Conservation (phyloP, 2,888 invertebrate genomes). For the Microplitis manilae region DNA sequence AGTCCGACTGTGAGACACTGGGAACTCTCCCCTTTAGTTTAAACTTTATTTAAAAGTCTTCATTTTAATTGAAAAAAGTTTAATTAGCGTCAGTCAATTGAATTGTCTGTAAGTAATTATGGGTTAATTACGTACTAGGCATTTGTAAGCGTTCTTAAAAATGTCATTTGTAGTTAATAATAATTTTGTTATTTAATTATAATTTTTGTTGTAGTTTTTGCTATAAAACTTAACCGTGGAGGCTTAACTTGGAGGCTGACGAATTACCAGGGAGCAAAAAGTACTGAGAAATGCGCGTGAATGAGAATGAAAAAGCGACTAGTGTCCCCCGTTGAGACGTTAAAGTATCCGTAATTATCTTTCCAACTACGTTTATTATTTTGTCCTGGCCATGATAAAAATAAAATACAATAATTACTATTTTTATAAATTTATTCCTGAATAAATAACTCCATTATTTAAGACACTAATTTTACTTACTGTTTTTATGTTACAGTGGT, state of each 20-base stretch:
- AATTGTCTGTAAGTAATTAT: not conserved
- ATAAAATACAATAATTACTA: conserved; percentile 36
- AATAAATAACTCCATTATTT: not conserved
- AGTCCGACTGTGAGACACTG: too few relatives aligned
- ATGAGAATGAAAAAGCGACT: conserved; percentile 61
- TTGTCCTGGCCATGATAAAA: conserved; percentile 60
- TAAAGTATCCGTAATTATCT: conserved; percentile 70
- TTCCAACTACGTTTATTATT: conserved; percentile 48
- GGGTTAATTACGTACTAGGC: not conserved
- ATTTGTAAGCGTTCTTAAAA: not conserved
- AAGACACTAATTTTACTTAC: not conserved
- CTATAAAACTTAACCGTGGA: not conserved
- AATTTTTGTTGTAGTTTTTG: not conserved
- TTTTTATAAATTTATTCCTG: too few relatives aligned
- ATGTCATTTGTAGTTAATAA: not conserved
- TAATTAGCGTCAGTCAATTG: not conserved
- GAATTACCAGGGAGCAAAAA: conserved; percentile 34
- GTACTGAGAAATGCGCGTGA: conserved; percentile 33
- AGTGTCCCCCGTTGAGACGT: conserved; percentile 70
- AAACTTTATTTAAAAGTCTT: not conserved
- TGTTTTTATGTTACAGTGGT: conserved; percentile 77
- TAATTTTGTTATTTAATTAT: not conserved
- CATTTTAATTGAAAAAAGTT: not conserved
- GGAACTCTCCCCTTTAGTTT: not conserved
- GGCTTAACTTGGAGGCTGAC: conserved; percentile 23